Evolutionary conservation across 2,113 vertebrate species (phyloP).

Genomic region (Bubo blakistoni): DNA sequence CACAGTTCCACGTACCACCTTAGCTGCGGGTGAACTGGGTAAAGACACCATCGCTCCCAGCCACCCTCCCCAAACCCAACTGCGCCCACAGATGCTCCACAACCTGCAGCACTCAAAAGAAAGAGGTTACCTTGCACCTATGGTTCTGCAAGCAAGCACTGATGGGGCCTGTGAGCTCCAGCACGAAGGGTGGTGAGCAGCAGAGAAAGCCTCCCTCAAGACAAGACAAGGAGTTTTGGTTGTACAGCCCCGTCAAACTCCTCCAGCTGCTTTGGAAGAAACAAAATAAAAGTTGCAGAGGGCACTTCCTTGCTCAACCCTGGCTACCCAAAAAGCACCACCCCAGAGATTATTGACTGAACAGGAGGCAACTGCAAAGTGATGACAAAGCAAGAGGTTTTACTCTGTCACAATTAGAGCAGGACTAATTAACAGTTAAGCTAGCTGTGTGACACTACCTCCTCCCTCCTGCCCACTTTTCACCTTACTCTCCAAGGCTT

Average conservation of each 20-base stretch:
- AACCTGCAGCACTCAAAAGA: neutral
- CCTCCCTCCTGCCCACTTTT: neutral
- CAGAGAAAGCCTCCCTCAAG: neutral
- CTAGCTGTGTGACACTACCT: neutral
- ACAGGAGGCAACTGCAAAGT: neutral
- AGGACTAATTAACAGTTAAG: neutral
- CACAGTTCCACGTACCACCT: fast-evolving
- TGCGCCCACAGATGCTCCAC: neutral
- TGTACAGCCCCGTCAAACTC: fast-evolving
- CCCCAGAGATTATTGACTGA: neutral
- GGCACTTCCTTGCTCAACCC: neutral
- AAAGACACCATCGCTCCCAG: neutral
- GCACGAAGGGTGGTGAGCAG: neutral
- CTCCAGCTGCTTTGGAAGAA: neutral
- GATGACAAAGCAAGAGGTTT: neutral
- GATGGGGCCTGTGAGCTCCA: neutral
- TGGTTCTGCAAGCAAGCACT: neutral
- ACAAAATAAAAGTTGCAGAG: neutral
- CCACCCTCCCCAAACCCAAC: neutral
- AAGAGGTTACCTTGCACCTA: conserved; percentile 6
- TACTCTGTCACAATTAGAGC: neutral
- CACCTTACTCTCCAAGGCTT: neutral
- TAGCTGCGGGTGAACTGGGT: neutral
- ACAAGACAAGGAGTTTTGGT: neutral
- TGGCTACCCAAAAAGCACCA: neutral